Conservation (phyloP, 2,113 vertebrate species). For the Eclectus roratus region DNA sequence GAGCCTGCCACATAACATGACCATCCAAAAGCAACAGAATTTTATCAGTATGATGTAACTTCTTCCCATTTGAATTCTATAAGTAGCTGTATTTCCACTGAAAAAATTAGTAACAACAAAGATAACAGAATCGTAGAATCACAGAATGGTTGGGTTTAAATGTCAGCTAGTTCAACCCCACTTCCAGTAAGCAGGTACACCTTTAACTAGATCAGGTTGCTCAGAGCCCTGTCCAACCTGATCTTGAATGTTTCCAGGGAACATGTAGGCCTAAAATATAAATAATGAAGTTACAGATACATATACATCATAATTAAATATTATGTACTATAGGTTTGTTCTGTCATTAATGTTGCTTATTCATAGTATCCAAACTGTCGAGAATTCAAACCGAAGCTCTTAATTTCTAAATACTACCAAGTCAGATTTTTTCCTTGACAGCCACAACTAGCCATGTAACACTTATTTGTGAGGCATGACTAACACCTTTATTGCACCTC, state of each 20-base stretch:
- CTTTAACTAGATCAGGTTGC: not conserved
- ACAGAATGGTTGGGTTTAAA: not conserved
- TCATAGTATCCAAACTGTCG: not conserved
- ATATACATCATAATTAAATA: not conserved
- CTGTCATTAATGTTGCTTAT: not conserved
- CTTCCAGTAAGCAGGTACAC: not conserved
- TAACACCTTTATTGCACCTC: not conserved
- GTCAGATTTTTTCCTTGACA: not conserved
- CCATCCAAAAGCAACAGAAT: not conserved
- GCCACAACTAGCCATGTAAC: not conserved
- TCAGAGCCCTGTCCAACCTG: not conserved
- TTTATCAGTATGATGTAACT: not conserved
- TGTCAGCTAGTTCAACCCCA: not conserved
- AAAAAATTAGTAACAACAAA: not conserved
- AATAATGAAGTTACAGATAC: not conserved
- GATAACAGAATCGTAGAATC: not conserved
- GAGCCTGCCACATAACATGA: not conserved
- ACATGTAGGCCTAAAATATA: not conserved
- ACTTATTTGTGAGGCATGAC: not conserved
- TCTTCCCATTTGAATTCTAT: not conserved
- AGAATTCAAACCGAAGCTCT: not conserved
- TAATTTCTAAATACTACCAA: not conserved
- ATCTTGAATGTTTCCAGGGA: not conserved
- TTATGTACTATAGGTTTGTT: not conserved
- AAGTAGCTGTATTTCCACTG: not conserved